These are phyloP conservation scores for Pontoporia blainvillei DNA, from an alignment of 2,113 vertebrate genomes.

Conservation along the genomic window DNA sequence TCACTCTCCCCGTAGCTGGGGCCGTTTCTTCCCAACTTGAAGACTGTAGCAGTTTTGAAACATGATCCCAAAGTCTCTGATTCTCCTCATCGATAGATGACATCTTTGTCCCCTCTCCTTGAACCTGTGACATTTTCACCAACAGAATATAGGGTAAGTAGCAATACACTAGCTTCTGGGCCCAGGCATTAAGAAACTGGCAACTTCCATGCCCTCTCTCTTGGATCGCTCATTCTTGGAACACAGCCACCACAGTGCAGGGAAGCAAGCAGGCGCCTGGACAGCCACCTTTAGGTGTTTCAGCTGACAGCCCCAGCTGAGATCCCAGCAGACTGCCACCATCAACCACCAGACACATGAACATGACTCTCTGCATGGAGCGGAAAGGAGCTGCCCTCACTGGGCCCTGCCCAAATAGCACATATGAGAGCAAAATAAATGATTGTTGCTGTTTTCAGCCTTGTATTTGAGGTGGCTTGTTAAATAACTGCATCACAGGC, in stretches of 20 bases:
- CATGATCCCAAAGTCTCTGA: background rate
- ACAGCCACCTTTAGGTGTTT: background rate
- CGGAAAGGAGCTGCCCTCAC: background rate
- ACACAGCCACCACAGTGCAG: background rate
- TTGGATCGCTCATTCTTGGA: background rate
- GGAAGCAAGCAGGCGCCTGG: background rate
- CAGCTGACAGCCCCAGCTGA: background rate
- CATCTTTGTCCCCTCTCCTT: background rate
- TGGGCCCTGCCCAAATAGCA: accelerated
- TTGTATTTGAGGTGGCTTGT: background rate
- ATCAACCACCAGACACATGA: background rate
- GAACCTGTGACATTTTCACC: background rate
- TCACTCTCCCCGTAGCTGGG: background rate
- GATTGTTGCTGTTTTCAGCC: background rate
- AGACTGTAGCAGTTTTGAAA: background rate
- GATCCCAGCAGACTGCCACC: background rate
- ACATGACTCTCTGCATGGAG: background rate
- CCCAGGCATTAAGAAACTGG: background rate
- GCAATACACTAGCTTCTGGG: background rate
- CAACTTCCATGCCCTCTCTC: background rate
- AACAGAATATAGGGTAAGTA: background rate
- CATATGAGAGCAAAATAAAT: background rate
- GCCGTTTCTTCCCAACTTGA: background rate
- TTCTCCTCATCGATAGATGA: background rate
- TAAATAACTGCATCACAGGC: background rate